Base-by-base conservation (phyloP, 64 coral and sea anemone species). In the Stichodactyla mertensii region DNA sequence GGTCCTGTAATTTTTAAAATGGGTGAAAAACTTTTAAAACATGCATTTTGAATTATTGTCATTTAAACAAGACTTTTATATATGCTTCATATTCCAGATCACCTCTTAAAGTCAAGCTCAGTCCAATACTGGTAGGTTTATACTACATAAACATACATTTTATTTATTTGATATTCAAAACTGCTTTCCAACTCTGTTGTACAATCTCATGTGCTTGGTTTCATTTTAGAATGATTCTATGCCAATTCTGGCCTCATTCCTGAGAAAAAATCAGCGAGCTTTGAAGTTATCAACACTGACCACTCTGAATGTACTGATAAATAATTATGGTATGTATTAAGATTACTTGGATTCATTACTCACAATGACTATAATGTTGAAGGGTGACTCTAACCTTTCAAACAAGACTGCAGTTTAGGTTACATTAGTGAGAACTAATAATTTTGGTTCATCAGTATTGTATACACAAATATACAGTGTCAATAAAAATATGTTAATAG, bases 211-310 rank as follows among this genome's bases (percentile, higher is more conserved):
- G 51, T 80, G 26, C 51, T 57, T 82, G 6, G 10, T 90, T 82
- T 27, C 16, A 60, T 78, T 86, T 0, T 54, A 99, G 97, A 77
- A 89, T n/a, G 97, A 99, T 16, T 95, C 97, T 4, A 99, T 99
- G 97, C 97, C 97, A 26, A 94, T 99, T 62, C 83, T 99, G 6
- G 97, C 97, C 0, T 92, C 97, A 14, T 99, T 99, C 61, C 86
- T 99, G 53, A 89, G 97, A 86, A 99, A 99, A 62, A 99, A 99
- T 62, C 97, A 99, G 66, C 87, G 97, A 83, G 90, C 97, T 53
- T 82, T 99, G 15, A 99, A 99, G 82, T 58, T 99, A 51, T 89
- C 97, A 0, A 99, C 97, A 0, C 71, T 99, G 20, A 99, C 90
- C 10, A 91, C 97, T 1, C 69, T 99, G 13, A 92, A 99, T 82